Evolutionary conservation across 2,113 vertebrate genomes (phyloP).

Genomic region (Corvus hawaiiensis): DNA sequence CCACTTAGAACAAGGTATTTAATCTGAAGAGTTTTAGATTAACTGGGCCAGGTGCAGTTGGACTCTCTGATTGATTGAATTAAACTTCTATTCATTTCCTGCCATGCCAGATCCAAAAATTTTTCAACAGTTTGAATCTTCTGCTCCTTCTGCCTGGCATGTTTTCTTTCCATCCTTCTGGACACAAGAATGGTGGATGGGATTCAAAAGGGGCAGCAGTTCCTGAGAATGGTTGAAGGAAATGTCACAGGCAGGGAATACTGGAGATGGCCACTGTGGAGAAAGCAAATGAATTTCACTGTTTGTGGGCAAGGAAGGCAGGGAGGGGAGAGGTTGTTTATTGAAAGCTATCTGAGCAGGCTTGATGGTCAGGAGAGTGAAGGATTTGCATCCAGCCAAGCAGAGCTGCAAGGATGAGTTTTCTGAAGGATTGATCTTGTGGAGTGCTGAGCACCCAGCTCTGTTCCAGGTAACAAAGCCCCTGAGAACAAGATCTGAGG

Average conservation of each 20-base stretch:
- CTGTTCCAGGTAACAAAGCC: not conserved
- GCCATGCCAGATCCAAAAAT: not conserved
- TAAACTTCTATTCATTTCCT: conserved; percentile 37
- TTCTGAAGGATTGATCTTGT: not conserved
- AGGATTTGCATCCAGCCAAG: not conserved
- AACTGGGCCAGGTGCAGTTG: conserved; percentile 25
- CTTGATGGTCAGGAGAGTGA: not conserved
- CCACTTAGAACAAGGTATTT: conserved; percentile 53
- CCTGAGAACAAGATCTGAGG: not conserved
- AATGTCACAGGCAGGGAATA: not conserved
- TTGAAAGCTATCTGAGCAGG: not conserved
- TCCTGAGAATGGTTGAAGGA: not conserved
- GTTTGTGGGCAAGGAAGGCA: not conserved
- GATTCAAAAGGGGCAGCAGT: not conserved
- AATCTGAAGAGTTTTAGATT: conserved; percentile 37
- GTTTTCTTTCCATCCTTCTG: not conserved
- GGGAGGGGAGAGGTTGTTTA: not conserved
- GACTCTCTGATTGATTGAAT: conserved; percentile 31
- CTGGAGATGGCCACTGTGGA: not conserved
- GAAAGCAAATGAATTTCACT: not conserved
- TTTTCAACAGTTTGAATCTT: not conserved
- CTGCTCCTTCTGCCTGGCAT: not conserved
- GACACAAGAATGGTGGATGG: not conserved
- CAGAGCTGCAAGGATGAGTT: not conserved
- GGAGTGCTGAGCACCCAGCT: not conserved